Base-by-base conservation (phyloP, 2,888 invertebrate species). In the Neelides folsomi region DNA sequence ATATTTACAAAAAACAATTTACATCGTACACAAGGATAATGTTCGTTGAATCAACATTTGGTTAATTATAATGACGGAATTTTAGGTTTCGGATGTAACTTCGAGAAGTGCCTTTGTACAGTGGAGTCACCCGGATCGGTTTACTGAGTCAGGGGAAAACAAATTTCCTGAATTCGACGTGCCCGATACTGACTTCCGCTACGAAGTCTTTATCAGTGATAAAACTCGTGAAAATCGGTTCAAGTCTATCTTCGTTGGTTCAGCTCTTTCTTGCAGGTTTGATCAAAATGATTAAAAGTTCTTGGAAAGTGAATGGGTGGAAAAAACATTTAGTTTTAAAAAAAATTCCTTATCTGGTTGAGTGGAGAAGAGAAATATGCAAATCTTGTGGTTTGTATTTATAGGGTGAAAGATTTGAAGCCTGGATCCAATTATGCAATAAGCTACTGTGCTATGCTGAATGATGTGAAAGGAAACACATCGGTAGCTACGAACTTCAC, bases 371-470 rank as follows among this genome's bases (percentile, higher is more conserved):
- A 27, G 27, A 27, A 27, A 19, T 19, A 20, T 39, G 19, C 2
- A 10, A 9, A 44, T 27, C 27, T 27, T 27, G 3, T 27, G 27
- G 27, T 27, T n/a, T 47, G 10, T 38, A 49, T 16, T 52, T 64
- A 66, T 57, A 74, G 73, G 65, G 81, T 90, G 57, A 81, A 85
- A 69, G 87, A 89, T 71, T 74, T 90, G 66, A 79, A 82, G 69
- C 89, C 90, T 12, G 86, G 86, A n/a, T 83, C 84, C 68, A 86
- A 86, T 68, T 90, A 89, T 72, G 80, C 82, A 55, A 82, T 89
- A 63, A 82, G 85, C 66, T 74, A 85, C 60, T 83, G 83, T 71
- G 84, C 86, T 63, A 79, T 82, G 66, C 72, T 83, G 58, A 84
- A 86, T 60, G 81, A 80, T 67, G 68, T 82, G 57, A 79, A 80